phyloP scores from a whole-genome alignment of 2,113 vertebrate genomes.

The Australoheros scitulus region DNA sequence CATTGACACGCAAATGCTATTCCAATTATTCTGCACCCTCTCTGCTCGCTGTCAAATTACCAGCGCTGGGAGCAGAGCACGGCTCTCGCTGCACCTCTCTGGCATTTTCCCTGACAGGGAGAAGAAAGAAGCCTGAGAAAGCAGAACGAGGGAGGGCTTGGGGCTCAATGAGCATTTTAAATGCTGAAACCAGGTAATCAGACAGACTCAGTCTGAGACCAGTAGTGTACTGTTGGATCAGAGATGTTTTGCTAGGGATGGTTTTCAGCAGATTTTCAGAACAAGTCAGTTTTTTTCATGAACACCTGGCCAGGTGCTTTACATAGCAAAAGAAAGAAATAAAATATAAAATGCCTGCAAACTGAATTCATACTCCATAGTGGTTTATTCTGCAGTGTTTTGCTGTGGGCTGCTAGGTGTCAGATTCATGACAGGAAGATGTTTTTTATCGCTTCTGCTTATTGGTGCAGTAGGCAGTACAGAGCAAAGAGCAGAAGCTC shows the following conservation, averaged over 20 bases:
- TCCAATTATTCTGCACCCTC: constrained; percentile 75
- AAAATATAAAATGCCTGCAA: neutral
- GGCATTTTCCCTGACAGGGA: constrained; percentile 68
- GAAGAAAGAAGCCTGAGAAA: constrained; percentile 65
- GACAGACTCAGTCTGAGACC: constrained; percentile 48
- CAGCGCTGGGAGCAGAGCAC: constrained; percentile 50
- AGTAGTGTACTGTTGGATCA: constrained; percentile 21
- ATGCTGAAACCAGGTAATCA: constrained; percentile 69
- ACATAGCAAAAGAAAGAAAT: neutral
- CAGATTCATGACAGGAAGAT: neutral
- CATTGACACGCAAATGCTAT: constrained; percentile 74
- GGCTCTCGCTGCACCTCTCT: constrained; percentile 60
- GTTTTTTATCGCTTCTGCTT: neutral
- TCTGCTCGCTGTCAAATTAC: constrained; percentile 75
- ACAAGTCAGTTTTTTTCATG: neutral
- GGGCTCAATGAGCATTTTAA: constrained; percentile 69
- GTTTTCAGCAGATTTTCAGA: constrained; percentile 34
- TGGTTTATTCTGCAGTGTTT: constrained; percentile 8
- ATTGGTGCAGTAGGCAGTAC: neutral
- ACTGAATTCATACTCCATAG: constrained; percentile 6
- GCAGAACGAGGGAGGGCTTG: constrained; percentile 55
- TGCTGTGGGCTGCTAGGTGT: neutral
- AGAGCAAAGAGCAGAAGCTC: neutral
- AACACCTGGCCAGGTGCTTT: constrained; percentile 26
- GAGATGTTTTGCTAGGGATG: constrained; percentile 40